Conservation (phyloP, 2,113 vertebrate species). For the Lutjanus erythropterus region DNA sequence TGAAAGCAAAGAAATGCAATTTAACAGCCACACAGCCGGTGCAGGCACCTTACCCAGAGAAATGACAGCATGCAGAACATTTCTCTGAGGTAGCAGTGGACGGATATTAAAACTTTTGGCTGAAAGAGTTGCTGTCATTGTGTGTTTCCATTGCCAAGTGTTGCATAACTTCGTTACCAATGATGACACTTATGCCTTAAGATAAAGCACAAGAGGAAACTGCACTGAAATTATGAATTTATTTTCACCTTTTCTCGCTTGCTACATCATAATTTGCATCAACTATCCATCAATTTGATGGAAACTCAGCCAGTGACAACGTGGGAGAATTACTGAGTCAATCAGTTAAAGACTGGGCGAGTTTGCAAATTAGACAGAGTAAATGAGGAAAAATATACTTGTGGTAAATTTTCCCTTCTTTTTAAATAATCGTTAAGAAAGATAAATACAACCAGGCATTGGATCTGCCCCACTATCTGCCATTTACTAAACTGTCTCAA, state of each 20-base stretch:
- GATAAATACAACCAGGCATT: not conserved
- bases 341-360: not conserved
- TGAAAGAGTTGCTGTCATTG: conserved; percentile 11
- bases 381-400: not conserved
- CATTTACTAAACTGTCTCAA: not conserved
- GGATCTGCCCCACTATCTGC: no score
- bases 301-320: not conserved
- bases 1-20: conserved; percentile 69
- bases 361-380: not conserved
- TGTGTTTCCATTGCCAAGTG: conserved; percentile 23
- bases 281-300: conserved; percentile 7
- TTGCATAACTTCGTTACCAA: conserved; percentile 28
- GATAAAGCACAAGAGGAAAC: conserved; percentile 1
- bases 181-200: conserved; percentile 15
- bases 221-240: not conserved
- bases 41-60: conserved; percentile 18
- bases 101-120: conserved; percentile 38
- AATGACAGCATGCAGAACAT: conserved; percentile 35
- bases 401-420: not conserved
- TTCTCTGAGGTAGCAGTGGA: conserved; percentile 21
- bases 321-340: conserved; percentile 8
- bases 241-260: not conserved
- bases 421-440: not conserved
- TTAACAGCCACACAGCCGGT: conserved; percentile 46
- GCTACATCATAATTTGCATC: not conserved